phyloP scores from a whole-genome alignment of 1,140 invertebrate species.

The Idris sp. region DNA sequence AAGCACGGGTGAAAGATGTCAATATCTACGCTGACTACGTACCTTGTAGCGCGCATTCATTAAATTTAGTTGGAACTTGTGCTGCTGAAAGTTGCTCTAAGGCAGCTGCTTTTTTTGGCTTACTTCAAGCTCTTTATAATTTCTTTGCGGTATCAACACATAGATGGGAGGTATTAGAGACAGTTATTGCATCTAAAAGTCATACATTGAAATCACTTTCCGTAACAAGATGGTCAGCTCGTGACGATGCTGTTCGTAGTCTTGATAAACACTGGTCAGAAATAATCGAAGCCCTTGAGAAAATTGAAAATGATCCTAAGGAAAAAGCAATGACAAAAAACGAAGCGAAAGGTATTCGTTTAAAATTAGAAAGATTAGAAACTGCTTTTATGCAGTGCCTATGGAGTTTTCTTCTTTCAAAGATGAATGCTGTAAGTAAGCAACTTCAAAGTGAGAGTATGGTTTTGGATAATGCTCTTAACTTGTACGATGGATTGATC shows the following conservation, averaged over 20 bases:
- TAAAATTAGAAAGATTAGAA: slow-evolving; percentile 26
- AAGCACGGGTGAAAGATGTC: slow-evolving; percentile 7
- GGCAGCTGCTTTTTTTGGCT: slow-evolving; percentile 43
- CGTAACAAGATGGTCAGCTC: slow-evolving; percentile 35
- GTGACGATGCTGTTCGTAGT: neutral
- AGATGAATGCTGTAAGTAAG: slow-evolving; percentile 21
- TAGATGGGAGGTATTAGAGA: slow-evolving; percentile 12
- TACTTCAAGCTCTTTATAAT: slow-evolving; percentile 19
- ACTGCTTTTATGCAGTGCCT: slow-evolving; percentile 39
- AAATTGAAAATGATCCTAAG: slow-evolving; percentile 2
- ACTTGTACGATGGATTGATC: slow-evolving; percentile 37
- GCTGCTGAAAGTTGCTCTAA: slow-evolving; percentile 48
- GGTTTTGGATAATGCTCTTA: slow-evolving; percentile 13
- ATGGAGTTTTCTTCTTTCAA: slow-evolving; percentile 22
- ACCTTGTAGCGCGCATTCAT: slow-evolving; percentile 63
- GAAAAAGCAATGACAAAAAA: slow-evolving; percentile 4
- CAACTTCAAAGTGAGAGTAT: slow-evolving; percentile 35
- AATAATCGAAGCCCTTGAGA: neutral
- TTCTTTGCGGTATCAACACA: slow-evolving; percentile 4
- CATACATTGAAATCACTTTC: slow-evolving; percentile 12
- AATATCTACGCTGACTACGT: slow-evolving; percentile 34
- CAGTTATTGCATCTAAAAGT: neutral
- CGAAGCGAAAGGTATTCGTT: slow-evolving; percentile 29
- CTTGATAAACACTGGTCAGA: neutral
- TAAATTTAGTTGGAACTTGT: slow-evolving; percentile 63